These are phyloP conservation scores for Doryteuthis pealeii DNA, from an alignment of 1,140 invertebrate genomes.

Conservation along the genomic window DNA sequence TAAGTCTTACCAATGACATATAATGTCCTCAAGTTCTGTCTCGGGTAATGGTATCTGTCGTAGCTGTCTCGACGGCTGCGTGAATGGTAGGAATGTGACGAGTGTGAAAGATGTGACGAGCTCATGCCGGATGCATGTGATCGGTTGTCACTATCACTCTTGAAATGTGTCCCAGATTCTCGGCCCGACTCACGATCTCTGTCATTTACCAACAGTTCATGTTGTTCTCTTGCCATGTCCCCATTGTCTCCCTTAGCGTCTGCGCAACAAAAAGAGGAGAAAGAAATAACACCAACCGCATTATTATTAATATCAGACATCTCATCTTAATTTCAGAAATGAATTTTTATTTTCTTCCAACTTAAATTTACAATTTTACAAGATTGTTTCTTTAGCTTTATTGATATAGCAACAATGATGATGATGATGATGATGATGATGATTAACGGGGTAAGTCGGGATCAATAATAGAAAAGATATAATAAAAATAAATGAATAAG, in stretches of 20 bases:
- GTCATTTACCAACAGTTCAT: constrained; percentile 54
- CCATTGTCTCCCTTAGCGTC: constrained; percentile 64
- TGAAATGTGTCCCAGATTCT: constrained; percentile 59
- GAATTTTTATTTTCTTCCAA: too few relatives aligned
- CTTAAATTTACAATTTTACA: too few relatives aligned
- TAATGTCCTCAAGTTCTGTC: constrained; percentile 75
- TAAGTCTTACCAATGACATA: constrained; percentile 71
- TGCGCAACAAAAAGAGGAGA: background rate
- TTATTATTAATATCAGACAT: too few relatives aligned
- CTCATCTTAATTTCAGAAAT: too few relatives aligned
- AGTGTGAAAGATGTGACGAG: constrained; percentile 52
- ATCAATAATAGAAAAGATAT: too few relatives aligned
- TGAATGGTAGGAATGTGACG: constrained; percentile 61
- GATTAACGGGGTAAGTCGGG: too few relatives aligned
- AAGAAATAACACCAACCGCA: background rate
- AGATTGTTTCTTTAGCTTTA: too few relatives aligned
- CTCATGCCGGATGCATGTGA: constrained; percentile 68
- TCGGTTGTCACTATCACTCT: constrained; percentile 76
- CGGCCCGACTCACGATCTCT: constrained; percentile 38
- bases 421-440: too few relatives aligned
- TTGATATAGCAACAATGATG: too few relatives aligned
- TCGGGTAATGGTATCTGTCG: constrained; percentile 75
- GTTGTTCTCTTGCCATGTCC: constrained; percentile 62
- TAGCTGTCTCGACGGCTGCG: constrained; percentile 69
- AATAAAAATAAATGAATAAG: too few relatives aligned